Evolutionary conservation across 2,888 invertebrate species (phyloP).

Genomic region (Ditula angustiorana): DNA sequence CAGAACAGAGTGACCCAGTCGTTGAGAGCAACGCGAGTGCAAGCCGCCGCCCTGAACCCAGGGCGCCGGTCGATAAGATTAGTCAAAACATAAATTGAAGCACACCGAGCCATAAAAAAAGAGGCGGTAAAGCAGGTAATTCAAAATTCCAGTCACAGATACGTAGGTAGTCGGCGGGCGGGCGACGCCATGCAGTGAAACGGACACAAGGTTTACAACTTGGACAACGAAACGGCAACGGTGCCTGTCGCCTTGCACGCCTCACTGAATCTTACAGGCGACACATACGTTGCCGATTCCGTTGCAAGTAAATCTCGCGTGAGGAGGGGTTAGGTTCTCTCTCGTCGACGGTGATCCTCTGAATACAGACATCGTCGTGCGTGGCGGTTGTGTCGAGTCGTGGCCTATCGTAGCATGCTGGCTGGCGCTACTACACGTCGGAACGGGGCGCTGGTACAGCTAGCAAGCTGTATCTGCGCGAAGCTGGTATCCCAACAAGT

Average conservation of each 20-base stretch:
- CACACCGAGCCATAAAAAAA: slow-evolving; percentile 82
- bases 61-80: slow-evolving; percentile 41
- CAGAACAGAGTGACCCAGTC: slow-evolving; percentile 24
- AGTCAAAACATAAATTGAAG: slow-evolving; percentile 66
- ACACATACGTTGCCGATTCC: slow-evolving; percentile 5
- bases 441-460: not conserved
- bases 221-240: slow-evolving; percentile 19
- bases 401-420: slow-evolving; percentile 45
- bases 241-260: slow-evolving; percentile 1
- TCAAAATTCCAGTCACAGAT: slow-evolving; percentile 82
- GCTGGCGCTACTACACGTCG: slow-evolving; percentile 7
- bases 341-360: slow-evolving; percentile 52
- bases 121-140: slow-evolving; percentile 79
- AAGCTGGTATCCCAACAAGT: slow-evolving; percentile 43
- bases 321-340: slow-evolving; percentile 1
- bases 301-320: slow-evolving; percentile 9
- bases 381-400: slow-evolving; percentile 48
- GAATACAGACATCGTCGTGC: slow-evolving; percentile 68
- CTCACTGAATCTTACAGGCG: not conserved
- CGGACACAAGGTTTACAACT: slow-evolving; percentile 18
- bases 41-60: slow-evolving; percentile 44
- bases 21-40: slow-evolving; percentile 24
- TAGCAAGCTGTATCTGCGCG: not conserved
- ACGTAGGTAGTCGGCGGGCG: slow-evolving; percentile 37
- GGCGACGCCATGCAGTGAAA: slow-evolving; percentile 68